Base-by-base conservation (phyloP, 2,888 invertebrate genomes). In the Ophion costatus region DNA sequence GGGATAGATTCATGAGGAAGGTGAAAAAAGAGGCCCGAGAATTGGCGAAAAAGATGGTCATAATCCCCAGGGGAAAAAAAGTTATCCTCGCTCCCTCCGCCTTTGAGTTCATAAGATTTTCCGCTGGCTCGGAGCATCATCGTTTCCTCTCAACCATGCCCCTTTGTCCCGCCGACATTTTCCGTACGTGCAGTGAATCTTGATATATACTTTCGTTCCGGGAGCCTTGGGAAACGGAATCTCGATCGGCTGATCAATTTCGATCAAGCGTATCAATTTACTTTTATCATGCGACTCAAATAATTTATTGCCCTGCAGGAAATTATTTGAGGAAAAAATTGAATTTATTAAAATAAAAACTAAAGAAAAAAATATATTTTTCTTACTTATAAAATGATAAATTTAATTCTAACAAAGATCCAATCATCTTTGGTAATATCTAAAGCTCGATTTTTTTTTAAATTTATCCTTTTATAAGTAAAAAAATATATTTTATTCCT, bases 71-170 rank as follows among this genome's bases (percentile, higher is more conserved):
- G 29, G 24, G n/a, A n/a, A 59, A 20, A 69, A 33, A 69, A 33
- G 10, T 38, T 7, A 38, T 38, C 38, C 38, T 38, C 38, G 7
- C 38, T 17, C 9, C 45, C 38, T 17, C 9, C 45, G 10, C 73
- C 73, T 69, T 67, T 61, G 82, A 78, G 67, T 22, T 45, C 33
- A 22, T 73, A n/a, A 67, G 66, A 73, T 61, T 67, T 78, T 78
- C 77, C 67, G 66, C 59, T 59, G 17, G 22, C 64, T 38, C 45
- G 22, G n/a, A 20, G 29, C 17, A 10, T 29, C 69, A 42, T 51
- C 61, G 45, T 45, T 20, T 67, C 22, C 67, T 38, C 70, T 22
- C 38, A 7, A 77, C 45, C 20, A 11, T 14, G 42, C 24, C 29
- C n/a, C 66, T 57, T 45, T 7, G 51, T 14, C 1, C 56, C 51